Evolutionary conservation across 2,888 invertebrate species (phyloP).

Genomic region (Catocala fraxini): DNA sequence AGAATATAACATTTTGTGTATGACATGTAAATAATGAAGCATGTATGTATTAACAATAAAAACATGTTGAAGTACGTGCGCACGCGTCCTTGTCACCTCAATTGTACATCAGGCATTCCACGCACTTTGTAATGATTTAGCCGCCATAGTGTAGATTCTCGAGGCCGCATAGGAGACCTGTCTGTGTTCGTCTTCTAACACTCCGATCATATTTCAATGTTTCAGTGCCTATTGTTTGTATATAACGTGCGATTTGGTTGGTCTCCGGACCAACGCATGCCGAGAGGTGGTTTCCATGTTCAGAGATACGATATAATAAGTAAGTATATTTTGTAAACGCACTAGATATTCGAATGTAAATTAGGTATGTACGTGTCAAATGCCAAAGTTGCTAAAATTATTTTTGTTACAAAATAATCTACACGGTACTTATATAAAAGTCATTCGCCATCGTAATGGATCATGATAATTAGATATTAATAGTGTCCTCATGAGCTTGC

Average conservation of each 20-base stretch:
- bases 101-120: conserved; percentile 73
- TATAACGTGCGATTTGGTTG: conserved; percentile 64
- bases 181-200: conserved; percentile 55
- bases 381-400: conserved; percentile 74
- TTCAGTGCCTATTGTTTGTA: conserved; percentile 82
- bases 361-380: conserved; percentile 66
- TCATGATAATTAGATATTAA: conserved; percentile 59
- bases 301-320: conserved; percentile 82
- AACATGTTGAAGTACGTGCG: conserved; percentile 33
- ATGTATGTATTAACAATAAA: conserved; percentile 31
- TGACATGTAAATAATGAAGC: conserved; percentile 26
- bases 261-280: conserved; percentile 49
- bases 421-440: conserved; percentile 43
- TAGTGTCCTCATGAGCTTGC: conserved; percentile 71
- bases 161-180: conserved; percentile 47
- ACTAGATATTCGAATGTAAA: conserved; percentile 70
- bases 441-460: conserved; percentile 54
- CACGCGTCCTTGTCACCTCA: conserved; percentile 54
- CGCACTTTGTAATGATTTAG: conserved; percentile 72
- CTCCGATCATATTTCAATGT: conserved; percentile 66
- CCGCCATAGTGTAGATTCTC: conserved; percentile 62
- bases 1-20: conserved; percentile 36
- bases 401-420: conserved; percentile 72
- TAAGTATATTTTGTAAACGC: conserved; percentile 76
- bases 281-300: conserved; percentile 64